These are phyloP conservation scores for Pantala flavescens DNA, from an alignment of 1,140 invertebrate species.

Conservation along the genomic window DNA sequence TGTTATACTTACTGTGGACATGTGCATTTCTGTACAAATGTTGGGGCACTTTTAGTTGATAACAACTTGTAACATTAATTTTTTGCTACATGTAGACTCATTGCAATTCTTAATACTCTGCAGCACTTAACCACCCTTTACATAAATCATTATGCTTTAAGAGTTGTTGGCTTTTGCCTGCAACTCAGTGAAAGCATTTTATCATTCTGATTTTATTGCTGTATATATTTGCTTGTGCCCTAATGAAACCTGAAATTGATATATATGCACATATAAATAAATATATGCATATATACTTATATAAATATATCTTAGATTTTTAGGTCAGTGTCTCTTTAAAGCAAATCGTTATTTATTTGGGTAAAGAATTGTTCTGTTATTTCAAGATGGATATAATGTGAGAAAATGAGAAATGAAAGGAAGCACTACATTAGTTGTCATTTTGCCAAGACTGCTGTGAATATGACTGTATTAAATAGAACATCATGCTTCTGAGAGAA, in stretches of 20 bases:
- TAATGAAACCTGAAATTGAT: not conserved
- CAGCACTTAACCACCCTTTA: conserved; percentile 4
- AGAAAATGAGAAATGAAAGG: not conserved
- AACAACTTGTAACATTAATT: conserved; percentile 4
- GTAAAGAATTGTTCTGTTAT: conserved; percentile 8
- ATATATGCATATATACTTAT: conserved; percentile 17
- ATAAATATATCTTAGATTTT: conserved; percentile 13
- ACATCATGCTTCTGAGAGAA: not conserved
- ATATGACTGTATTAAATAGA: conserved; percentile 8
- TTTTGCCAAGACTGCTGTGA: conserved; percentile 8
- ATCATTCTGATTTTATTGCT: conserved; percentile 16
- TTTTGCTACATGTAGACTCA: not conserved
- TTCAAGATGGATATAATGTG: not conserved
- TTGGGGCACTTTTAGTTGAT: conserved; percentile 16
- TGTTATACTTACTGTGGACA: conserved; percentile 18
- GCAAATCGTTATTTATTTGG: conserved; percentile 4
- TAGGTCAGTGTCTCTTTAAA: conserved; percentile 16
- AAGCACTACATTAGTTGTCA: conserved; percentile 6
- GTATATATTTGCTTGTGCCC: conserved; percentile 18
- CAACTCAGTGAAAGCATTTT: not conserved
- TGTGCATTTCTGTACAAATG: conserved; percentile 21
- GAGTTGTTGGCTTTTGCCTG: not conserved
- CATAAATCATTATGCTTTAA: not conserved
- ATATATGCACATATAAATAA: conserved; percentile 12
- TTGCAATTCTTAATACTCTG: not conserved